These are phyloP conservation scores for Zosterops lateralis DNA, from an alignment of 2,113 vertebrate species.

Conservation along the genomic window DNA sequence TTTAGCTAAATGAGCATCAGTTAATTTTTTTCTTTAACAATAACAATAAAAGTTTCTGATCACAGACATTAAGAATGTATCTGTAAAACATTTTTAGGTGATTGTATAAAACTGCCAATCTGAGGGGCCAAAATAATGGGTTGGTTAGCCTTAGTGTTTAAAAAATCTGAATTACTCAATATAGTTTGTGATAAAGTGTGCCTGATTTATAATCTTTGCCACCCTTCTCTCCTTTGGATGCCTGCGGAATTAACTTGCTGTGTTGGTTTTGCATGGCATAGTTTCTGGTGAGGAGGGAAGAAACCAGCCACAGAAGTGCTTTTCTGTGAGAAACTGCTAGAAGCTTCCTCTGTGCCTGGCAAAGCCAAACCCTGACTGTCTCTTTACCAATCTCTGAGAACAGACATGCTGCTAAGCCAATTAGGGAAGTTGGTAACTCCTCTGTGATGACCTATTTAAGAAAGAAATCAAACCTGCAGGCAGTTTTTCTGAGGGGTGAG, in stretches of 20 bases:
- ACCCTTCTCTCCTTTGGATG: background rate
- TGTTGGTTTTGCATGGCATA: background rate
- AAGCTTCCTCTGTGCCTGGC: fast-evolving
- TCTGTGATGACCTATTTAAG: background rate
- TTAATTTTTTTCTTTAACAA: background rate
- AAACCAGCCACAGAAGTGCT: background rate
- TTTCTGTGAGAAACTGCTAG: background rate
- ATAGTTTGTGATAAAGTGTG: background rate
- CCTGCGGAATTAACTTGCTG: background rate
- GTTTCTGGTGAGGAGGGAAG: background rate
- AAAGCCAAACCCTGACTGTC: background rate
- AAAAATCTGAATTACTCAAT: background rate
- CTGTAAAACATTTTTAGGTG: background rate
- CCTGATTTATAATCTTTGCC: background rate
- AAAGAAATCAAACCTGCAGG: fast-evolving
- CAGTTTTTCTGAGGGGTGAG: fast-evolving
- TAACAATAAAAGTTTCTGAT: background rate
- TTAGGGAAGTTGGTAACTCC: background rate
- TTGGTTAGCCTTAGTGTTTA: background rate
- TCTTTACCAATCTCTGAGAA: background rate
- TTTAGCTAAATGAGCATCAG: background rate
- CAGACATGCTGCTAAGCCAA: background rate
- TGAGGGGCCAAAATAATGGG: background rate
- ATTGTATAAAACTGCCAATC: background rate
- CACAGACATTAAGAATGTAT: background rate